phyloP scores from a whole-genome alignment of 2,797 vertebrate genomes.

The Eidolon dupreanum region DNA sequence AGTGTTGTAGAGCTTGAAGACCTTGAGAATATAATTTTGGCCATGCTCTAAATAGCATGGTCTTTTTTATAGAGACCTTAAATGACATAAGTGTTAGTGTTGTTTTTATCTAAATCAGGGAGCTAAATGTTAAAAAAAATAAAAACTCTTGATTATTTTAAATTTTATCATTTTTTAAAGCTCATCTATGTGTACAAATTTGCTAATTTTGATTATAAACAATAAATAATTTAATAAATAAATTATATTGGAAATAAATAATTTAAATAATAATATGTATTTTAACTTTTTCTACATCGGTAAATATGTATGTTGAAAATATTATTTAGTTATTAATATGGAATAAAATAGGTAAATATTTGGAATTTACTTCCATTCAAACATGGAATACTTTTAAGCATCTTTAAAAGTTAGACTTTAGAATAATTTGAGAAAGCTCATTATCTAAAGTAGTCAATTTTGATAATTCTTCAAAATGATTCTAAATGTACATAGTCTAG shows the following conservation, averaged over 20 bases:
- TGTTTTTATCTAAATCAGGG: background rate
- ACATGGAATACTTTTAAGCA: background rate
- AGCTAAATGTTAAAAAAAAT: background rate
- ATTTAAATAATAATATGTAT: background rate
- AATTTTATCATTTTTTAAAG: background rate
- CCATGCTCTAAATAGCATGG: background rate
- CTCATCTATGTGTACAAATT: accelerated
- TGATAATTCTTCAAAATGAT: background rate
- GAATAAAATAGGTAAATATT: background rate
- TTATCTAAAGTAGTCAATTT: background rate
- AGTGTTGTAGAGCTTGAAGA: background rate
- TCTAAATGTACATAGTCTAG: background rate
- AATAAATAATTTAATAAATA: background rate
- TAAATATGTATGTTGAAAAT: background rate
- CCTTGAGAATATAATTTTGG: background rate
- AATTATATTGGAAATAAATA: background rate
- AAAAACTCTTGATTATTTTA: background rate
- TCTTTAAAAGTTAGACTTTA: background rate
- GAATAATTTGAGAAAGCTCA: background rate
- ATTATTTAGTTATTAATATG: background rate
- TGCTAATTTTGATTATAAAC: background rate
- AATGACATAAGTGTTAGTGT: background rate
- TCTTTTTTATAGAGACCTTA: background rate
- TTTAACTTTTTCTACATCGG: background rate
- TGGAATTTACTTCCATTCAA: background rate